Base-by-base conservation (phyloP, 2,797 vertebrate species). In the Hypotaenidia philippensis region DNA sequence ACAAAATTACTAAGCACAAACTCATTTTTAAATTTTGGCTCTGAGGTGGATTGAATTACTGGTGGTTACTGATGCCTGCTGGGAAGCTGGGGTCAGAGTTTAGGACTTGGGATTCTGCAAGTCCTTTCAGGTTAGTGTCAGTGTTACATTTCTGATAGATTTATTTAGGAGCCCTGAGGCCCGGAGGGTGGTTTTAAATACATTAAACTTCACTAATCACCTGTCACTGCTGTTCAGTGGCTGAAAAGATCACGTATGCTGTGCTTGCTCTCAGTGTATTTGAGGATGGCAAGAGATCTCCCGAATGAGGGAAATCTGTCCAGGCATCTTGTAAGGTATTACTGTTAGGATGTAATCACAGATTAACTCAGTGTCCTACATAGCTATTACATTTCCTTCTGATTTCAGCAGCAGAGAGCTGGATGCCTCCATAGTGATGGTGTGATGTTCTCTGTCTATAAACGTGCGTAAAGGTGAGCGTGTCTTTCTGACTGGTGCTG, bases 211-310 rank as follows among this genome's bases (percentile, higher is more conserved):
- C 5, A 2, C 25, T 83, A 4, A n/a, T 47, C 5, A 20, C 5
- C 14, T 85, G n/a, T 26, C 7, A 9, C 4, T 70, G 45, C 21
- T 57, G 55, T 50, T 69, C 8, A 55, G 72, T 31, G 38, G 15
- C 70, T 64, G 76, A 38, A 60, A 55, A 55, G 27, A 13, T 23
- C 13, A 3, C 13, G 3, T 21, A 9, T 10, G 50, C 52, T 38
- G 12, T 20, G n/a, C 15, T 21, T 50, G 13, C 50, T 61, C 12
- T n/a, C 0, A 0, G 18, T 5, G 2, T 47, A 16, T 38, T 16
- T 41, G 26, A n/a, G 45, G 20, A 14, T 74, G 56, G 27, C 1
- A 0, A 14, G 47, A 27, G 32, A 49, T 18, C 40, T 72, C 41
- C 71, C 0, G 1, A 11, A 13, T 15, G 60, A 60, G 49, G 32